Percentiles rank a stretch among this genome's conserved stretches.
These are phyloP conservation scores for Sturnus vulgaris DNA, from an alignment of 2,113 vertebrate species.

Conservation along the genomic window DNA sequence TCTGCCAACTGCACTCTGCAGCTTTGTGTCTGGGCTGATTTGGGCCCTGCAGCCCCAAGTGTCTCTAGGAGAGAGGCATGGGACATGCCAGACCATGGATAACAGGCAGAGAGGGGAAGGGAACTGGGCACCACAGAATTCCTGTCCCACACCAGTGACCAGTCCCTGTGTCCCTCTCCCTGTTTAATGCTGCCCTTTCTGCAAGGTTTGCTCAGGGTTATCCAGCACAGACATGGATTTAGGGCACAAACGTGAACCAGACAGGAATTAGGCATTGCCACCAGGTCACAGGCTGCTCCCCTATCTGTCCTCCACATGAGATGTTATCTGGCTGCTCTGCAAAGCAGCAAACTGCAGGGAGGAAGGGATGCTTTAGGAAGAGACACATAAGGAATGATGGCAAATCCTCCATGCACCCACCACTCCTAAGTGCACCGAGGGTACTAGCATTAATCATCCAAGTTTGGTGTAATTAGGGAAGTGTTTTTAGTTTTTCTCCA, in stretches of 20 bases:
- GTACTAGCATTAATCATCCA: neutral
- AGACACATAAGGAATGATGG: neutral
- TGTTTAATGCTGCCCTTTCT: neutral
- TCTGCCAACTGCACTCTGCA: neutral
- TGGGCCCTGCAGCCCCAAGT: neutral
- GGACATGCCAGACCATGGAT: neutral
- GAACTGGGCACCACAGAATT: neutral
- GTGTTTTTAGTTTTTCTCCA: neutral
- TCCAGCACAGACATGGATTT: neutral
- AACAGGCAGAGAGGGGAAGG: neutral
- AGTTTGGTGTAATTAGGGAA: neutral
- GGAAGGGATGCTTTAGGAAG: neutral
- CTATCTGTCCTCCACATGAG: neutral
- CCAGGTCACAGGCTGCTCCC: neutral
- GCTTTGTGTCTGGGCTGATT: neutral
- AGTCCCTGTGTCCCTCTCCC: neutral
- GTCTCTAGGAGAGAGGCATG: neutral
- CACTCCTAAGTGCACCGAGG: neutral
- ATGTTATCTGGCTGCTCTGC: neutral
- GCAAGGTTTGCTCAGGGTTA: neutral
- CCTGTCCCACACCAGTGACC: neutral
- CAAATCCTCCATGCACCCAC: neutral
- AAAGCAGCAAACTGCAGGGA: neutral
- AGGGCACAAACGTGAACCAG: neutral
- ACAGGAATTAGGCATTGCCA: neutral